Base-by-base conservation (phyloP, 2,888 invertebrate genomes). In the Creontiades dilutus region DNA sequence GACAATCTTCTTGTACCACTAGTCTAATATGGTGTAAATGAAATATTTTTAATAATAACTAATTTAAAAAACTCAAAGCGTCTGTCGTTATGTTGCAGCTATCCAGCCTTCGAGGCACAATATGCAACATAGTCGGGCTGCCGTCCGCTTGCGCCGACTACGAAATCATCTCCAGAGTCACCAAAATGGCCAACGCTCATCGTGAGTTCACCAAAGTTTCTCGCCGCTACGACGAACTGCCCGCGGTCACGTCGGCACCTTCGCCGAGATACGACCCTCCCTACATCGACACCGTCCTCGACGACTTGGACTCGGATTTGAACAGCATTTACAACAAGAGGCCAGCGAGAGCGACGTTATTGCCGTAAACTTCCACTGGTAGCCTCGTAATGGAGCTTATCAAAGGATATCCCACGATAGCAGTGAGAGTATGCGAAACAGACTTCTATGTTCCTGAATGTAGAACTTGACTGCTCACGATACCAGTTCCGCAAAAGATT, bases 161-260 rank as follows among this genome's bases (percentile, higher is more conserved):
- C 92, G 96, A 96, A 93, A 94, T 96, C 92, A 94, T 96, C 90
- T 95, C 96, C 55, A 95, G 97, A 0, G 94, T 97, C 46, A 97
- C 97, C 93, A 97, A 97, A 93, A 94, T 97, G 92, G 96, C 97
- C 86, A 96, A 97, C 92, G 97, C 97, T 0, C 97, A 97, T 93
- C 96, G 97, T 92, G 97, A 97, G 94, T 97, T 97, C 93, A 97
- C 97, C 0, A 93, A 97, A 92, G 95, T 87, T 12, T 81, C 85
- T n/a, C 85, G 90, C 3, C 90, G 90, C 16, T 90, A 86, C 80
- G 90, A 90, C 57, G 89, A 81, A 23, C 81, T 89, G 12, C 89
- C 89, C 4, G 82, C 81, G 16, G 89, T 89, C 57, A 89, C 46
- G 12, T 61, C 52, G 68, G 82, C 82, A 2, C 81, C 82, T n/a